Evolutionary conservation across 2,797 vertebrate species (phyloP), one percentile per base, ranked within the genome.

Genomic region (Neosilurus mollespiculum): DNA sequence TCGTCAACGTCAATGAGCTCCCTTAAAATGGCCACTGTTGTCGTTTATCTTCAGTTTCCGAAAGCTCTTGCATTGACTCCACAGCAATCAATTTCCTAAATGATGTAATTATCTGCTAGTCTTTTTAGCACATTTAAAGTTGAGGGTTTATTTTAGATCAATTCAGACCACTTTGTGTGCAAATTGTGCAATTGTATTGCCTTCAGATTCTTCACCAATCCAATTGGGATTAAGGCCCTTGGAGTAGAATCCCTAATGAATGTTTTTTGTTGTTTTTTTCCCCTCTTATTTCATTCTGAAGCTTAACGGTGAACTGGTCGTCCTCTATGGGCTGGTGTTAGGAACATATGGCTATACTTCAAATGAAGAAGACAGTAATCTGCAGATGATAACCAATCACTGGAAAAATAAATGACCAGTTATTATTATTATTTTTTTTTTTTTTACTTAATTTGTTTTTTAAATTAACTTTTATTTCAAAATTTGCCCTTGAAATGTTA

Each of bases 141-240:
- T 97, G 96, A 98, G 96, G 94, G 95, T 96, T 97, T 97, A 96
- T 95, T 97, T 97, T 96, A 96, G 96, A 97, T 97, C 96, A 97
- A 97, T 97, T 95, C 94, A 90, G 95, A 95, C 95, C 95, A 97
- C 95, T 96, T 97, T 97, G 96, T 96, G 96, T 96, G 96, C 96
- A 97, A 97, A 97, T 98, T 96, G 93, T 94, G 95, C 94, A 95
- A 96, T 93, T 95, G 94, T 93, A 93, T 96, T 96, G 95, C 93
- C 94, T 95, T 96, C 93, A 95, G 91, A 92, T 96, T 94, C 95
- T 92, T 94, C 93, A 93, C 93, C 95, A 95, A 96, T 95, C 94
- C 95, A 95, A 95, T 95, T 94, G 93, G 91, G 93, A 87, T 91
- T 92, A 90, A 86, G 90, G 92, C 91, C 88, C 89, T 95, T 89